Conservation (phyloP, 1,140 invertebrate genomes). For the Gonioctena quinquepunctata region DNA sequence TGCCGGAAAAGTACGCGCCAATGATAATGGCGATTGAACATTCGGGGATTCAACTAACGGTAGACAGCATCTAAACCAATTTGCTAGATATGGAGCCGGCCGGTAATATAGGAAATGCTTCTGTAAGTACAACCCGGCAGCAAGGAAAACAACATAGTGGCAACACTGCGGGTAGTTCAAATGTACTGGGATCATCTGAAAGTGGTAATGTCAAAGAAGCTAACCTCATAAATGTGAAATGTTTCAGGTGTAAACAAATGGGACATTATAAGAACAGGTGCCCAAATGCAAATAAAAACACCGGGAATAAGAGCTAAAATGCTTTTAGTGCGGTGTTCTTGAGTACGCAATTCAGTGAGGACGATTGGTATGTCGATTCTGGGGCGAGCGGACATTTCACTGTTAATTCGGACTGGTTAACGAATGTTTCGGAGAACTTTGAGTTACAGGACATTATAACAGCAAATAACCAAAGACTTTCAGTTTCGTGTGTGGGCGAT, state of each 20-base stretch:
- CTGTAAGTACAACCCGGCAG: not conserved
- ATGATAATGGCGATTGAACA: constrained; percentile 31
- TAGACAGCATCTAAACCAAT: constrained; percentile 29
- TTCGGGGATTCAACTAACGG: constrained; percentile 24
- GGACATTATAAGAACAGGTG: constrained; percentile 19
- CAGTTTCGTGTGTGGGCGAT: not conserved
- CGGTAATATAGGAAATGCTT: constrained; percentile 7
- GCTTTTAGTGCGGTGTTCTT: constrained; percentile 23
- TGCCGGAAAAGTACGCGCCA: constrained; percentile 35
- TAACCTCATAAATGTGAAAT: not conserved
- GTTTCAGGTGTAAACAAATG: constrained; percentile 16
- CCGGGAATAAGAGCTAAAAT: not conserved
- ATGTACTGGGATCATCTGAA: no score
- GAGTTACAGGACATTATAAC: not conserved
- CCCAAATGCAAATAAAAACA: not conserved
- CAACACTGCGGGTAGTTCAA: no score
- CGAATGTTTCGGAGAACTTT: not conserved
- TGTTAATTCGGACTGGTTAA: constrained; percentile 28
- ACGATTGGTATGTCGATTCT: constrained; percentile 45
- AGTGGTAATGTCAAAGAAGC: not conserved
- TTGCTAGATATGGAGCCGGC: constrained; percentile 18
- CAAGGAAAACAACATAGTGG: not conserved
- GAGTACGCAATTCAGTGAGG: constrained; percentile 27
- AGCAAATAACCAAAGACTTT: not conserved
- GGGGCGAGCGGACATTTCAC: constrained; percentile 42